phyloP scores from a whole-genome alignment of 2,797 vertebrate genomes.

The Hydrolagus colliei region DNA sequence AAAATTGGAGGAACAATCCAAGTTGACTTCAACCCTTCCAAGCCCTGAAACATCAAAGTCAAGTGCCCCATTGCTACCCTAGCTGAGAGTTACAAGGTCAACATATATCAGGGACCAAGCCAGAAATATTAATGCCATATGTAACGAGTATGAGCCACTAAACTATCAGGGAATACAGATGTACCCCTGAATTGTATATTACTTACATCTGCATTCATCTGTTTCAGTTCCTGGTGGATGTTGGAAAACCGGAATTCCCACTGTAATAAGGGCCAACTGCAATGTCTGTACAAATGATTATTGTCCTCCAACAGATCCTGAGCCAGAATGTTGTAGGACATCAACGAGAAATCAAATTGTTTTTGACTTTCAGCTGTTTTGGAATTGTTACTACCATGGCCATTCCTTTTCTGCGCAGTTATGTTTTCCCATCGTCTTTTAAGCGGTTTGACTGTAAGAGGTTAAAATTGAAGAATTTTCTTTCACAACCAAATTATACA shows the following conservation, averaged over 20 bases:
- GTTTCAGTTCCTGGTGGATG: constrained; percentile 75
- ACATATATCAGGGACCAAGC: too few species aligned
- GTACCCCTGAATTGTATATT: not conserved
- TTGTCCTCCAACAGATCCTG: constrained; percentile 87
- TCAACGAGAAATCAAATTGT: constrained; percentile 81
- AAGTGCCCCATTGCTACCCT: too few species aligned
- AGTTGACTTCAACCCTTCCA: too few species aligned
- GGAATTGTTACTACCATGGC: constrained; percentile 37
- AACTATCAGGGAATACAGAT: not conserved
- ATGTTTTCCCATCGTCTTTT: constrained; percentile 75
- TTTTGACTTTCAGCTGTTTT: constrained; percentile 42
- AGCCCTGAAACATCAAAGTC: too few species aligned
- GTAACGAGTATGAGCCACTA: not conserved
- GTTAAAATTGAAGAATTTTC: not conserved
- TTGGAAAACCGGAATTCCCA: constrained; percentile 79
- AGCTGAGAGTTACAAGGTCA: too few species aligned
- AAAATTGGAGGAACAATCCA: too few species aligned
- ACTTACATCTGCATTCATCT: constrained; percentile 81
- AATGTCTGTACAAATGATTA: constrained; percentile 79
- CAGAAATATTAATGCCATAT: too few species aligned
- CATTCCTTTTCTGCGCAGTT: constrained; percentile 48
- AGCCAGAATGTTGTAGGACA: constrained; percentile 95
- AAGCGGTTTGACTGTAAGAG: constrained; percentile 53
- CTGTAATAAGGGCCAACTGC: constrained; percentile 57
- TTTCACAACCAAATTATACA: constrained; percentile 10